Evolutionary conservation across 2,888 invertebrate species (phyloP).

Genomic region (Andrena camellia): DNA sequence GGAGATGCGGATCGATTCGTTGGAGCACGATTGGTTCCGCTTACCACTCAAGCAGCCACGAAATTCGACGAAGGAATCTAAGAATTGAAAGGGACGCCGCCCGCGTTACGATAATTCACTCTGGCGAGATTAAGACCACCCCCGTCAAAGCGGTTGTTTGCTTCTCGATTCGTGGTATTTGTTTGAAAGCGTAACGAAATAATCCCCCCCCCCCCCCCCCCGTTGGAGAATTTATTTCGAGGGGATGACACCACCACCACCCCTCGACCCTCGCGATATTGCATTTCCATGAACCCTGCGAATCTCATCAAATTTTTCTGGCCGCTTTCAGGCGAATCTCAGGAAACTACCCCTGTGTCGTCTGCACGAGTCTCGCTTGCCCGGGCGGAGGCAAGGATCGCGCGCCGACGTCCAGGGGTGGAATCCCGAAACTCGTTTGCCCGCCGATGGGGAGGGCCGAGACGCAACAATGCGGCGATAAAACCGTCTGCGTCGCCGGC

Average conservation of each 20-base stretch:
- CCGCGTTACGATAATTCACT: too few relatives aligned
- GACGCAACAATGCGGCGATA: conserved; percentile 44
- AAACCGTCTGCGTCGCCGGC: conserved; percentile 32
- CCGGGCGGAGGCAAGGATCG: background rate
- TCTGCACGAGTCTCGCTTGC: background rate
- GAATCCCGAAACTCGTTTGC: conserved; percentile 3
- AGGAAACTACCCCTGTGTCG: background rate
- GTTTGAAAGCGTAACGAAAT: background rate
- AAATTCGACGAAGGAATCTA: too few relatives aligned
- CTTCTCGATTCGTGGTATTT: background rate
- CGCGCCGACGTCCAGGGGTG: background rate
- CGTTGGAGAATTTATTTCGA: background rate
- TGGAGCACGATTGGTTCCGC: too few relatives aligned
- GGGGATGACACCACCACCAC: background rate
- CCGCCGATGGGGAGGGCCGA: background rate
- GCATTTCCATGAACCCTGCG: background rate
- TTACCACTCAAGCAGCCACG: too few relatives aligned
- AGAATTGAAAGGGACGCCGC: background rate
- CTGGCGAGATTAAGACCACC: background rate
- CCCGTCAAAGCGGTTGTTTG: too few relatives aligned
- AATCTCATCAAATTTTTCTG: background rate
- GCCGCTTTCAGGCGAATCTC: background rate
- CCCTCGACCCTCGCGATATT: background rate
- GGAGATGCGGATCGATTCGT: background rate
- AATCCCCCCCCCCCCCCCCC: too few relatives aligned